These are phyloP conservation scores for Mayetiola destructor DNA, from an alignment of 2,888 invertebrate species.

Conservation along the genomic window DNA sequence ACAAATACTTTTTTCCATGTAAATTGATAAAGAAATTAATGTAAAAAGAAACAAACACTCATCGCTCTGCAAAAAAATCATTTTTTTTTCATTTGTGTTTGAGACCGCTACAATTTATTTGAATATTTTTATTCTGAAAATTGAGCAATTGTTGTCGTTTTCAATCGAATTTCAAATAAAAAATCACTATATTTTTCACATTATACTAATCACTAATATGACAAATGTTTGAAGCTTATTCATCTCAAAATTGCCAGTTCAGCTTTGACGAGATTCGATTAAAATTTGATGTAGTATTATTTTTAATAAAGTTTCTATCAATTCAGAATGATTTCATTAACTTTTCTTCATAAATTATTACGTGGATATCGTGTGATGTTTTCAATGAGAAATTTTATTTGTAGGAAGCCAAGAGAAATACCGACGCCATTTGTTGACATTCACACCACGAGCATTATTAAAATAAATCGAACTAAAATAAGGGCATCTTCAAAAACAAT, in stretches of 20 bases:
- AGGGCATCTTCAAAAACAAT: too few species aligned
- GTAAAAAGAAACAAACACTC: not conserved
- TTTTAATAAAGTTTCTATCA: not conserved
- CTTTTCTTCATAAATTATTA: not conserved
- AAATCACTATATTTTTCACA: not conserved
- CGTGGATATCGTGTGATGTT: too few species aligned
- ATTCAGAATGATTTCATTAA: not conserved
- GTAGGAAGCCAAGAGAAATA: slow-evolving; percentile 10
- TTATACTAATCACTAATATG: too few species aligned
- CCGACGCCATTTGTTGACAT: slow-evolving; percentile 14
- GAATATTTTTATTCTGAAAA: not conserved
- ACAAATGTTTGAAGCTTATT: too few species aligned
- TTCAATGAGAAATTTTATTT: too few species aligned
- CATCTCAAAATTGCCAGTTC: not conserved
- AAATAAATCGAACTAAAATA: too few species aligned
- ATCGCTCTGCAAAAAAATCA: not conserved
- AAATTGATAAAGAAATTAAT: not conserved
- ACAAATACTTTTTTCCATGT: not conserved
- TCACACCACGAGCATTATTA: slow-evolving; percentile 3
- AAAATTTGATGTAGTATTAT: not conserved
- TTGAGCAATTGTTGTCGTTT: not conserved
- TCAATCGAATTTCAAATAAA: not conserved
- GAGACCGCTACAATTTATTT: not conserved
- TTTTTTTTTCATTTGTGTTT: not conserved
- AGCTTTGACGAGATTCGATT: not conserved